Conservation (phyloP, 2,113 vertebrate species). For the Hucho hucho region DNA sequence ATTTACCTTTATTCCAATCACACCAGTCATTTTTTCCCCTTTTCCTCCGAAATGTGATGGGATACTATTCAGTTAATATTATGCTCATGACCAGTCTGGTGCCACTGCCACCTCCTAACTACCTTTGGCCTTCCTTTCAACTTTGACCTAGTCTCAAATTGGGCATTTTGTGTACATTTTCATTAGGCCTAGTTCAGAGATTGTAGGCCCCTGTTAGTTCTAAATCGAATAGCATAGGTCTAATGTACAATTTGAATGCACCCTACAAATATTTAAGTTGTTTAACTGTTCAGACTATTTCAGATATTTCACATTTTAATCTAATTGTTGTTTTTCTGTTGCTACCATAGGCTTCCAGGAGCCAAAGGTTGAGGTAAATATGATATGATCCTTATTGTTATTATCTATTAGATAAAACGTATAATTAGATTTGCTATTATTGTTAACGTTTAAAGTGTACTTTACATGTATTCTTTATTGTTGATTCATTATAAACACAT, state of each 20-base stretch:
- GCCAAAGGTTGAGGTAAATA: constrained; percentile 69
- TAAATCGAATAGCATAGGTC: neutral
- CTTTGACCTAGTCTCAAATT: neutral
- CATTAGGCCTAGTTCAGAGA: neutral
- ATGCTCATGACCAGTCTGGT: neutral
- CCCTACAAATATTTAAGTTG: neutral
- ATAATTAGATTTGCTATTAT: neutral
- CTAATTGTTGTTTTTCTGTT: constrained; percentile 14
- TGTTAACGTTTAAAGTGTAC: neutral
- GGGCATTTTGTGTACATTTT: neutral
- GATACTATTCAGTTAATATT: neutral
- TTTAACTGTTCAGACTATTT: neutral
- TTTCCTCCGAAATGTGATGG: neutral
- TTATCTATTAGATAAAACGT: neutral
- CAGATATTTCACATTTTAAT: constrained; percentile 17
- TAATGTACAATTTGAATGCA: too few relatives aligned
- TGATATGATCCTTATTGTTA: neutral
- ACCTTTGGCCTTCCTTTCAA: too few relatives aligned
- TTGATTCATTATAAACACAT: too few relatives aligned
- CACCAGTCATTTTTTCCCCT: neutral
- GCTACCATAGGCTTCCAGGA: constrained; percentile 58
- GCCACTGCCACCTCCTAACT: too few relatives aligned
- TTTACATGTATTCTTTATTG: neutral
- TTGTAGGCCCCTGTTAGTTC: neutral
- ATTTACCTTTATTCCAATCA: constrained; percentile 1